These are phyloP conservation scores for Jaculus jaculus DNA, from an alignment of 2,113 vertebrate species.

Conservation along the genomic window DNA sequence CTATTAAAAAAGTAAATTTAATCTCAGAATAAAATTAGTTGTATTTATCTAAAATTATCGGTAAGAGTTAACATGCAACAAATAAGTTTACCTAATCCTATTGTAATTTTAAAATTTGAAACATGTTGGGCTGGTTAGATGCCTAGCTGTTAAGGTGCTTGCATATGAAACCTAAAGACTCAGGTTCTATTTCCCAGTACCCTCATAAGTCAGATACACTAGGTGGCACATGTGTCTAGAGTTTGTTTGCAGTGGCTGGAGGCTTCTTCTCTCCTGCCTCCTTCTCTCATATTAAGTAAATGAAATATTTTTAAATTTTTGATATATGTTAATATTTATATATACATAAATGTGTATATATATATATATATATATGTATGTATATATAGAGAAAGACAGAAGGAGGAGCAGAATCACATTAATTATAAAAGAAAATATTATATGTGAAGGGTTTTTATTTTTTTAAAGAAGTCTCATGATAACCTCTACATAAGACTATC, in stretches of 20 bases:
- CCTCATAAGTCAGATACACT: no score
- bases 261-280: no score
- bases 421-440: constrained; percentile 17
- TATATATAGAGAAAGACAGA: neutral
- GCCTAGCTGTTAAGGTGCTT: no score
- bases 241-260: no score
- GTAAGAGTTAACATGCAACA: neutral
- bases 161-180: no score
- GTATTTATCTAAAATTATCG: constrained; percentile 2
- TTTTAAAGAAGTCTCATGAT: neutral
- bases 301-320: no score
- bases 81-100: neutral
- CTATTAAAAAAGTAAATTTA: neutral
- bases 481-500: neutral
- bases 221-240: no score
- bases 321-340: no score
- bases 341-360: neutral
- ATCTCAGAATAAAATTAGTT: neutral
- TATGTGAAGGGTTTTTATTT: neutral
- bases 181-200: no score
- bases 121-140: no score
- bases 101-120: neutral
- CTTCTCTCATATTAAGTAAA: no score
- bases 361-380: neutral
- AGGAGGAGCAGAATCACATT: neutral